Base-by-base conservation (phyloP, 2,888 invertebrate genomes). In the Zhengitettix transpicula region DNA sequence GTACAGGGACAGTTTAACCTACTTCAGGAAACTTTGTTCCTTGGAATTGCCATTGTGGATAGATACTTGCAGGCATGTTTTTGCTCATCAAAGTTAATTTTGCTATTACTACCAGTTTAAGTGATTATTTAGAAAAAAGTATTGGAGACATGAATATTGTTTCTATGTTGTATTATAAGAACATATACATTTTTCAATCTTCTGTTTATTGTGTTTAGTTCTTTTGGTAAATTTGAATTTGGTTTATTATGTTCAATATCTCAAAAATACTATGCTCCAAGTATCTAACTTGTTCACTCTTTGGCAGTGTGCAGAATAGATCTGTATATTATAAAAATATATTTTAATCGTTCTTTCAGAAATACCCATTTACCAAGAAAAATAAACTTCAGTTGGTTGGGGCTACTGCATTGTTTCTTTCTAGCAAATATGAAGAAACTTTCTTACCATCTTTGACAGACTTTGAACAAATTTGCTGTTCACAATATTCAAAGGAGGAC, bases 351-450 rank as follows among this genome's bases (percentile, higher is more conserved):
- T 66, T 61, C 65, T 73, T 74, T 56, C 70, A 87, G 85, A 74
- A 71, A 5, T 79, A 78, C 42, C 77, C 77, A 55, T 77, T 79
- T 16, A 81, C 89, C 42, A 77, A 79, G 58, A 81, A 83, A 64
- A 82, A 81, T 64, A 80, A 83, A 66, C 77, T 96, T 61, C 96
- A 97, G 71, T 75, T 96, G 64, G 88, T 95, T 12, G 96, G 95
- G 7, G 85, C 91, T 1, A 84, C 93, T 0, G 86, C 93, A 0
- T 82, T 97, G 79, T 85, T 92, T 68, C 82, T 96, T 58, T 95
- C 97, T 0, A 83, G 87, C 69, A 98, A 98, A 73, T 96, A 92
- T 69, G 97, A 98, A 74, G 98, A 98, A 76, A 86, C 94, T 68
- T 92, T 86, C 68, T 81, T 88, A 1, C 94, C 96, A 0, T 88